These are phyloP conservation scores for Rhadinocentrus ornatus DNA, from an alignment of 2,797 vertebrate species.

Conservation along the genomic window DNA sequence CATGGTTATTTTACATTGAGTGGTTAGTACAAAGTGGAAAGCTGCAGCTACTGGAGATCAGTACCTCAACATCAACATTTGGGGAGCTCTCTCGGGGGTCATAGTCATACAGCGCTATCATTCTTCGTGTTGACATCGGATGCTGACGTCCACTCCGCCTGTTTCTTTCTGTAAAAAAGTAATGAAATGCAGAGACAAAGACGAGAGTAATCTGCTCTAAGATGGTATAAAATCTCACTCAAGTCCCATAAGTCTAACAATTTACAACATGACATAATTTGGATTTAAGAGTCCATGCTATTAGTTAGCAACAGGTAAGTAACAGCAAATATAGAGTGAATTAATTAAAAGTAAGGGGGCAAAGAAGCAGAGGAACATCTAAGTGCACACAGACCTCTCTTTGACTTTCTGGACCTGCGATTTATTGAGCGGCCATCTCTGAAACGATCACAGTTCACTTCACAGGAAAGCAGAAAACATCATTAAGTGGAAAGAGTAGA, in stretches of 20 bases:
- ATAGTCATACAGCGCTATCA: constrained; percentile 97
- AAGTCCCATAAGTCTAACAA: constrained; percentile 2
- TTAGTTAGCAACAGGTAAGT: background rate
- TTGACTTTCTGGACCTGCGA: constrained; percentile 90
- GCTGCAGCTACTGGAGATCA: constrained; percentile 6
- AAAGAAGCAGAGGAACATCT: constrained; percentile 49
- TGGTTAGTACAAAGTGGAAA: constrained; percentile 19
- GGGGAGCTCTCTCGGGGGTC: constrained; percentile 97
- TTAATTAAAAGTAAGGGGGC: constrained; percentile 3
- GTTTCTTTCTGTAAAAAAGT: constrained; percentile 85
- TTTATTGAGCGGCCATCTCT: constrained; percentile 89
- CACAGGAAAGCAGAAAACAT: constrained; percentile 79
- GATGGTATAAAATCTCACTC: background rate
- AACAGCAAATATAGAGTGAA: background rate
- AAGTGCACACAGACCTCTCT: constrained; percentile 87
- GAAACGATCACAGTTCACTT: constrained; percentile 89
- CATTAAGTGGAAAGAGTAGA: constrained; percentile 47
- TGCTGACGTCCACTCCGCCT: constrained; percentile 86
- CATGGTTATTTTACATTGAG: constrained; percentile 33
- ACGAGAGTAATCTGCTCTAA: background rate
- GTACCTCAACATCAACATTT: constrained; percentile 98
- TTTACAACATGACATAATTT: background rate
- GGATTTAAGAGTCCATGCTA: constrained; percentile 12
- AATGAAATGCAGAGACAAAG: constrained; percentile 20
- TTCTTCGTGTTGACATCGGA: constrained; percentile 84